phyloP scores from a whole-genome alignment of 2,888 invertebrate genomes.

The Papilio gigon region DNA sequence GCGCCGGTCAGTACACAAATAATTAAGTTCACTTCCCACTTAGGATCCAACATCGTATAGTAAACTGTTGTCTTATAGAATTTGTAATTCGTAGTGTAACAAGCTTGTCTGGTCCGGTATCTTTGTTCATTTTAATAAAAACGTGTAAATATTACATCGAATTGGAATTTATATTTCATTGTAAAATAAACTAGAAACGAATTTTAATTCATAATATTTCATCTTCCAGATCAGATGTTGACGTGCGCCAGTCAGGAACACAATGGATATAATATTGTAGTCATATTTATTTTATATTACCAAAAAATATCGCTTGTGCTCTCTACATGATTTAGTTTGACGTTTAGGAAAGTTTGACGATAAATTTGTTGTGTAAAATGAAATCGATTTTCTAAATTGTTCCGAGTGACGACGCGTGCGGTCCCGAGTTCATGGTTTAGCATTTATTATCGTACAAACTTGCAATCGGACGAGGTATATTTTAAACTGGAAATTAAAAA shows the following conservation, averaged over 20 bases:
- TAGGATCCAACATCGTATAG: too few relatives aligned
- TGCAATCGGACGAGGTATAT: not conserved
- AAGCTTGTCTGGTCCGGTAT: too few relatives aligned
- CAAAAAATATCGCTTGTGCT: slow-evolving; percentile 63
- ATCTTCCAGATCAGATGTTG: slow-evolving; percentile 56
- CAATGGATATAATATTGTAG: slow-evolving; percentile 58
- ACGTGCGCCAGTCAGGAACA: slow-evolving; percentile 52
- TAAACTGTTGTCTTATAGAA: too few relatives aligned
- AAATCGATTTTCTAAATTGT: slow-evolving; percentile 59
- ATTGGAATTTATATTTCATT: too few relatives aligned
- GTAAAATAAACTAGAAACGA: too few relatives aligned
- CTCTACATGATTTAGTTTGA: slow-evolving; percentile 61
- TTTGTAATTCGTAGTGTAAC: too few relatives aligned
- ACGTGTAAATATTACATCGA: too few relatives aligned
- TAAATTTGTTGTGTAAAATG: slow-evolving; percentile 42
- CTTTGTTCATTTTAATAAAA: too few relatives aligned
- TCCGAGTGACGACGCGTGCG: slow-evolving; percentile 26
- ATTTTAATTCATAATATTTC: slow-evolving; percentile 34
- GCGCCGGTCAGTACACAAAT: slow-evolving; percentile 35
- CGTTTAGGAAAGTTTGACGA: slow-evolving; percentile 53
- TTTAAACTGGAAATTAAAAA: not conserved
- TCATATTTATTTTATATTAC: slow-evolving; percentile 55
- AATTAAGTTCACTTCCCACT: too few relatives aligned
- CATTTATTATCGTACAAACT: too few relatives aligned
- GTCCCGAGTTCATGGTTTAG: not conserved